phyloP scores from a whole-genome alignment of 1,140 invertebrate species.

The Bombus ignitus region DNA sequence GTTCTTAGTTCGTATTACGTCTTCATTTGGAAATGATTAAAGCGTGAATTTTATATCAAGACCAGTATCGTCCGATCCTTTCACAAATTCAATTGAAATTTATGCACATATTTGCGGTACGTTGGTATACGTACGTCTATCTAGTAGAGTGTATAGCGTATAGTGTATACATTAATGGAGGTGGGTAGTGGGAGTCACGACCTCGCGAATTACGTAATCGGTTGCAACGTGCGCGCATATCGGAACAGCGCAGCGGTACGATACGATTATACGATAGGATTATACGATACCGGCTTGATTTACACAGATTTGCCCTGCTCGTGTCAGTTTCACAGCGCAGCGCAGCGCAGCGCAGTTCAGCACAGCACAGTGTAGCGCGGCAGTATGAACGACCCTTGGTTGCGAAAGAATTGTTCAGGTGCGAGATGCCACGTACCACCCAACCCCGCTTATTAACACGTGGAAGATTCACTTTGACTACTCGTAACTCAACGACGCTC shows the following conservation, averaged over 20 bases:
- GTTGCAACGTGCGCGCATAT: conserved; percentile 49
- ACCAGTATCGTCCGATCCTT: neutral
- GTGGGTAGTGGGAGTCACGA: conserved; percentile 58
- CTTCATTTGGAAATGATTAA: neutral
- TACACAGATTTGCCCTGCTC: conserved; percentile 32
- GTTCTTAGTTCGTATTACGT: neutral
- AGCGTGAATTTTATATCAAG: neutral
- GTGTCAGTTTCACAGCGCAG: too few species aligned
- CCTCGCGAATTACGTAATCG: conserved; percentile 64
- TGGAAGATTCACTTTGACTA: conserved; percentile 49
- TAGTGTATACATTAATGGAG: conserved; percentile 45
- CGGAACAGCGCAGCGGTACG: conserved; percentile 14
- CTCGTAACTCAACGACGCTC: too few species aligned
- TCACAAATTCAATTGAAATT: neutral
- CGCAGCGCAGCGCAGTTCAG: neutral
- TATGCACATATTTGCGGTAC: neutral
- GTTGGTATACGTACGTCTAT: conserved; percentile 27
- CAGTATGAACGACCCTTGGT: conserved; percentile 1
- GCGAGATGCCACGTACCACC: neutral
- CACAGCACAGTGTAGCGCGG: neutral
- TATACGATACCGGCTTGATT: conserved; percentile 44
- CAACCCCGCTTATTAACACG: conserved; percentile 6
- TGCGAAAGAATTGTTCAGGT: neutral
- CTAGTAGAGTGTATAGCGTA: conserved; percentile 1
- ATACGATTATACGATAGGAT: conserved; percentile 21